These are phyloP conservation scores for Ranitomeya imitator DNA, from an alignment of 2,113 vertebrate species.

Conservation along the genomic window DNA sequence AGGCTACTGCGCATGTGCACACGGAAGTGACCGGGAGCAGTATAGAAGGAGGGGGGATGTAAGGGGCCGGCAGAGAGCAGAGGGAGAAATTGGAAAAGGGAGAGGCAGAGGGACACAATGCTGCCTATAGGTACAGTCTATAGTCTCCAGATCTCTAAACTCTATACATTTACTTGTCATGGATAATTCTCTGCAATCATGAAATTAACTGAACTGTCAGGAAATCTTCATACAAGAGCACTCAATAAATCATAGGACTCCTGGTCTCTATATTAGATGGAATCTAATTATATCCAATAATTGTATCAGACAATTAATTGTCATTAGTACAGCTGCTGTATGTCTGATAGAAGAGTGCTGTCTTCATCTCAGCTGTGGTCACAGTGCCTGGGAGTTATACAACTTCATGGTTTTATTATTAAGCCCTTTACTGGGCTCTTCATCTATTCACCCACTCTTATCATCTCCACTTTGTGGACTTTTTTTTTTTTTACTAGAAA, in stretches of 20 bases:
- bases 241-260: conserved; percentile 18
- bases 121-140: background rate
- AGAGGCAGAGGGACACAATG: background rate
- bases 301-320: conserved; percentile 54
- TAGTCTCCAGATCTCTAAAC: background rate
- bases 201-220: conserved; percentile 44
- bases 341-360: conserved; percentile 36
- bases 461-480: background rate
- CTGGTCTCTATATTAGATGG: conserved; percentile 25
- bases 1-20: conserved; percentile 13
- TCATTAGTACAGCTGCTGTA: conserved; percentile 39
- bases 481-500: background rate
- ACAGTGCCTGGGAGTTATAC: background rate
- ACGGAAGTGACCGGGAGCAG: conserved; percentile 7
- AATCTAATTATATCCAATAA: conserved; percentile 52
- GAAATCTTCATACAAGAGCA: conserved; percentile 8
- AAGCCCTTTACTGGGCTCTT: background rate
- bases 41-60: background rate
- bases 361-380: conserved; percentile 39
- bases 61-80: background rate
- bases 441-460: background rate
- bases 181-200: conserved; percentile 38
- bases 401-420: background rate
- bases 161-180: conserved; percentile 19
- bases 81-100: background rate